Conservation (phyloP, 2,113 vertebrate genomes). For the Panthera leo region DNA sequence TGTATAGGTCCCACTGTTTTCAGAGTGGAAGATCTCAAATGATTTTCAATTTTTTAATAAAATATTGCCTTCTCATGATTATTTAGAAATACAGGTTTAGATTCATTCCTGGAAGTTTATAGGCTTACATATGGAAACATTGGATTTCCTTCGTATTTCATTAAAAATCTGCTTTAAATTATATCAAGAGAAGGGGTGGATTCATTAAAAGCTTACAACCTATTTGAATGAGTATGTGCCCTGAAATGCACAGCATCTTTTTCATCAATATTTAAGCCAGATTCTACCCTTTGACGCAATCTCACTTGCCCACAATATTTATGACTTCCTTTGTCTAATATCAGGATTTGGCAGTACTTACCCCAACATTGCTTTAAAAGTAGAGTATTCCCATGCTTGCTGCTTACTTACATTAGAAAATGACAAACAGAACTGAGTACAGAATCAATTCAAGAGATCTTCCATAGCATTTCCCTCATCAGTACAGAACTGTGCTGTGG, state of each 20-base stretch:
- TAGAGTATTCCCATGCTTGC: not conserved
- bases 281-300: not conserved
- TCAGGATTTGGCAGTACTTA: not conserved
- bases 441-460: not conserved
- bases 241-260: not conserved
- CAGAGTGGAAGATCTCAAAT: not conserved
- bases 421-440: not conserved
- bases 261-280: constrained; percentile 19
- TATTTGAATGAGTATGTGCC: not conserved
- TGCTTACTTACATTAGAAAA: not conserved
- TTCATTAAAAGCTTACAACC: constrained; percentile 8
- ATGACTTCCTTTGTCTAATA: constrained; percentile 31
- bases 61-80: constrained; percentile 17
- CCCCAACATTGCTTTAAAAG: not conserved
- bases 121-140: not conserved
- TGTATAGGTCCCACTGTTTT: not conserved
- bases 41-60: constrained; percentile 13
- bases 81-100: constrained; percentile 22
- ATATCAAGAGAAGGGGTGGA: not conserved
- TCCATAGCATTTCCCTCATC: not conserved
- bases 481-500: not conserved
- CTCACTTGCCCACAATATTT: not conserved
- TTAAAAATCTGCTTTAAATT: constrained; percentile 33
- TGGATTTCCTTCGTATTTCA: constrained; percentile 48
- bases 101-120: constrained; percentile 25